Evolutionary conservation across 2,113 vertebrate species (phyloP).

Genomic region (Arenaria interpres): DNA sequence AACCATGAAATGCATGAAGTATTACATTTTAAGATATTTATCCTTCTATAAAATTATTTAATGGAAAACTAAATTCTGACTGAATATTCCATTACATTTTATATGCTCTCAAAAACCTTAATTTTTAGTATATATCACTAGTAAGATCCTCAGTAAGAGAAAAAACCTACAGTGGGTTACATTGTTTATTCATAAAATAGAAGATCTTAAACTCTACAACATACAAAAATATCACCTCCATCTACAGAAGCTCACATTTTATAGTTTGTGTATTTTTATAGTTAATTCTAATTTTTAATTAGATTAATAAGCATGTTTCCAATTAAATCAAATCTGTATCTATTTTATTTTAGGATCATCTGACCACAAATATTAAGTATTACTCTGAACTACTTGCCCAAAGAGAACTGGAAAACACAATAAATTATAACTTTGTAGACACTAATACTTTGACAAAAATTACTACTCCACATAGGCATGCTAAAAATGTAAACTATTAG

Average conservation of each 20-base stretch:
- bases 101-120: background rate
- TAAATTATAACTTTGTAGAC: background rate
- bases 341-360: background rate
- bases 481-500: background rate
- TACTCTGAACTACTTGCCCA: background rate
- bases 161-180: background rate
- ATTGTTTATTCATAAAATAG: background rate
- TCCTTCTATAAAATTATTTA: background rate
- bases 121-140: background rate
- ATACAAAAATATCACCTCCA: background rate
- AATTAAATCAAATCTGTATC: background rate
- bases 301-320: background rate
- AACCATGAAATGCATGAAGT: background rate
- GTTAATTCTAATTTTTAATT: background rate
- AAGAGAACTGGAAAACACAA: background rate
- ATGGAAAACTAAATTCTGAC: slow-evolving; percentile 25
- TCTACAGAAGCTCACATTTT: background rate
- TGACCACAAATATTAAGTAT: background rate
- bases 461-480: background rate
- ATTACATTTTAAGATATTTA: slow-evolving; percentile 2
- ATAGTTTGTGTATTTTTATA: background rate
- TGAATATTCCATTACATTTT: background rate
- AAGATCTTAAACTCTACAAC: background rate
- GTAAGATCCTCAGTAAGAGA: background rate
- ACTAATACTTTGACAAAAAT: background rate